A percentile compares a stretch with the other conserved stretches of the same genome.
These are phyloP conservation scores for Cryptotis parvus DNA, from an alignment of 2,113 vertebrate genomes.

Conservation along the genomic window DNA sequence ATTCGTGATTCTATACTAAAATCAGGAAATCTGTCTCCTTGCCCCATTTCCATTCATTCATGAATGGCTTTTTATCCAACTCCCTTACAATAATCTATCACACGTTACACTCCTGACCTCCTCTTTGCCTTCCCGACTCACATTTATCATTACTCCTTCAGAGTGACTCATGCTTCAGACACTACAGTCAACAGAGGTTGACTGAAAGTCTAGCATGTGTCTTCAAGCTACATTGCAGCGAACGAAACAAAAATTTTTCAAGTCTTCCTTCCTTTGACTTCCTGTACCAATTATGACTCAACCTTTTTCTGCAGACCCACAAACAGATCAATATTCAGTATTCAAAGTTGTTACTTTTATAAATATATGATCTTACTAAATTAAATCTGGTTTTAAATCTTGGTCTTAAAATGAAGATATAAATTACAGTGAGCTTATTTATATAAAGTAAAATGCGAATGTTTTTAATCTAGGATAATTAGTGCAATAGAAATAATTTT, in stretches of 20 bases:
- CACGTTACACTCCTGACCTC: not conserved
- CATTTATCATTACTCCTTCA: not conserved
- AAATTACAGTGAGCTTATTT: not conserved
- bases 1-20: not conserved
- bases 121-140: not conserved
- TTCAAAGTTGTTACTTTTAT: not conserved
- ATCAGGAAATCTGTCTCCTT: not conserved
- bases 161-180: too few species aligned
- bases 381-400: slow-evolving; percentile 25
- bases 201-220: not conserved
- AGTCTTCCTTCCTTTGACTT: not conserved
- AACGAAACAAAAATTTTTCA: not conserved
- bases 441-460: slow-evolving; percentile 10
- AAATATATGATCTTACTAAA: not conserved
- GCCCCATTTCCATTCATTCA: not conserved
- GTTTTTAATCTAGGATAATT: slow-evolving; percentile 27
- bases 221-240: not conserved
- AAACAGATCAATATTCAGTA: not conserved
- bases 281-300: not conserved
- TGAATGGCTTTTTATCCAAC: not conserved
- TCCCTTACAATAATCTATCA: not conserved
- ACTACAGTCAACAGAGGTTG: not conserved
- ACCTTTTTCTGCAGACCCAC: not conserved
- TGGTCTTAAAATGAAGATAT: slow-evolving; percentile 29
- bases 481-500: slow-evolving; percentile 38